phyloP scores from a whole-genome alignment of 2,113 vertebrate species.

The Callopanchax toddi region DNA sequence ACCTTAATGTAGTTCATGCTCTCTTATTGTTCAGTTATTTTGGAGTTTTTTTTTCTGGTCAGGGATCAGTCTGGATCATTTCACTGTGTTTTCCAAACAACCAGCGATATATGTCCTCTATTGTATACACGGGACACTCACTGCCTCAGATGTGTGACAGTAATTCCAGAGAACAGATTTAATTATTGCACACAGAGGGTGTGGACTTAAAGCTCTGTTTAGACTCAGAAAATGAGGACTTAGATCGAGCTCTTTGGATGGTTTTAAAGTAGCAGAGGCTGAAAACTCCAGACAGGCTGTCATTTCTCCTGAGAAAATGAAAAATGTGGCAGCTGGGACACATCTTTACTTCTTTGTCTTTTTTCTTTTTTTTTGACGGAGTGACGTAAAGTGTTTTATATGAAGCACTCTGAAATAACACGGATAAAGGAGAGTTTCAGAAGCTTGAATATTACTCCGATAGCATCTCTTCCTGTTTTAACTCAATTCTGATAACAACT shows the following conservation, averaged over 20 bases:
- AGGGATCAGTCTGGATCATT: slow-evolving; percentile 17
- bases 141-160: slow-evolving; percentile 15
- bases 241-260: slow-evolving; percentile 11
- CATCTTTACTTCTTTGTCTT: slow-evolving; percentile 36
- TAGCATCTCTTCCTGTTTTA: slow-evolving; percentile 76
- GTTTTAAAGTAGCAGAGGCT: slow-evolving; percentile 41
- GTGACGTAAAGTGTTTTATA: slow-evolving; percentile 37
- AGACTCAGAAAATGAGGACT: slow-evolving; percentile 45
- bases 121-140: slow-evolving; percentile 2
- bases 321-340: slow-evolving; percentile 47
- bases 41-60: slow-evolving; percentile 5
- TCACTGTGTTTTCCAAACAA: neutral
- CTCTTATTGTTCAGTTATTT: slow-evolving; percentile 11
- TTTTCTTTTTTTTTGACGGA: slow-evolving; percentile 48
- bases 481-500: slow-evolving; percentile 56
- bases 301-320: slow-evolving; percentile 67
- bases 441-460: slow-evolving; percentile 65
- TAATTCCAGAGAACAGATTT: slow-evolving; percentile 27
- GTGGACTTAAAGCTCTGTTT: slow-evolving; percentile 41
- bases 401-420: slow-evolving; percentile 72
- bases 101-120: slow-evolving; percentile 11
- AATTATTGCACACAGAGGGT: slow-evolving; percentile 25
- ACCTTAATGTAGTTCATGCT: neutral
- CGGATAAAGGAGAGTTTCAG: slow-evolving; percentile 56
- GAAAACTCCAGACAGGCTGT: slow-evolving; percentile 52